Percentiles rank a stretch among this genome's conserved stretches.
Conservation (phyloP, 2,888 invertebrate species). For the Agrilus biguttatus region DNA sequence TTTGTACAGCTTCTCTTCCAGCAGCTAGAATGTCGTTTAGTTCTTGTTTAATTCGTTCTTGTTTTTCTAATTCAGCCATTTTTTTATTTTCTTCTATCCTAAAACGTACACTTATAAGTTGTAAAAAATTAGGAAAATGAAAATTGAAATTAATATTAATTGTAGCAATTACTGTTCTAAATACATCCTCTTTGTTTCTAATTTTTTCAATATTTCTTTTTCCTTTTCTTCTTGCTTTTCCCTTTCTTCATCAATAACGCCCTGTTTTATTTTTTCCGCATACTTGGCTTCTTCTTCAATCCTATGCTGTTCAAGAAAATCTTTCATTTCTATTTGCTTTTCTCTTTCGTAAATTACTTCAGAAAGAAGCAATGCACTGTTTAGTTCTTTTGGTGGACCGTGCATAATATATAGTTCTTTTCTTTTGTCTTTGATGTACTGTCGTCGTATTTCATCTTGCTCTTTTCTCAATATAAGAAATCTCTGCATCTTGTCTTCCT, state of each 20-base stretch:
- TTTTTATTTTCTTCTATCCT: conserved; percentile 14
- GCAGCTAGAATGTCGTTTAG: conserved; percentile 20
- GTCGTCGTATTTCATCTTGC: conserved; percentile 14
- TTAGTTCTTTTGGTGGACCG: conserved; percentile 21
- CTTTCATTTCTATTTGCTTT: conserved; percentile 22
- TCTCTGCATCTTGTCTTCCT: conserved; percentile 9
- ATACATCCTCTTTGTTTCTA: conserved; percentile 12
- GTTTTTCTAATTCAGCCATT: conserved; percentile 8
- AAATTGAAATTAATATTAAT: neutral
- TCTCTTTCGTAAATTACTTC: conserved; percentile 23
- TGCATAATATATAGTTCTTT: conserved; percentile 19
- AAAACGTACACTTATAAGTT: conserved; percentile 1
- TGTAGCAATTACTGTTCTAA: conserved; percentile 14
- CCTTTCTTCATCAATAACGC: conserved; percentile 15
- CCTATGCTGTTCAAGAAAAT: conserved; percentile 21
- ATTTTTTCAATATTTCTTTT: conserved; percentile 13
- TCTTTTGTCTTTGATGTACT: conserved; percentile 16
- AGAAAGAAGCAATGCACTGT: conserved; percentile 20
- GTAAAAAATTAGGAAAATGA: neutral
- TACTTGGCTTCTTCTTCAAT: conserved; percentile 16
- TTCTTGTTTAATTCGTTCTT: conserved; percentile 22
- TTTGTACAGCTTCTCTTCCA: conserved; percentile 25
- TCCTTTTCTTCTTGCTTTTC: conserved; percentile 17
- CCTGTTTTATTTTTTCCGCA: conserved; percentile 15
- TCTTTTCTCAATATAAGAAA: conserved; percentile 14